Conservation (phyloP, 2,888 invertebrate species). For the Coremacera marginata region DNA sequence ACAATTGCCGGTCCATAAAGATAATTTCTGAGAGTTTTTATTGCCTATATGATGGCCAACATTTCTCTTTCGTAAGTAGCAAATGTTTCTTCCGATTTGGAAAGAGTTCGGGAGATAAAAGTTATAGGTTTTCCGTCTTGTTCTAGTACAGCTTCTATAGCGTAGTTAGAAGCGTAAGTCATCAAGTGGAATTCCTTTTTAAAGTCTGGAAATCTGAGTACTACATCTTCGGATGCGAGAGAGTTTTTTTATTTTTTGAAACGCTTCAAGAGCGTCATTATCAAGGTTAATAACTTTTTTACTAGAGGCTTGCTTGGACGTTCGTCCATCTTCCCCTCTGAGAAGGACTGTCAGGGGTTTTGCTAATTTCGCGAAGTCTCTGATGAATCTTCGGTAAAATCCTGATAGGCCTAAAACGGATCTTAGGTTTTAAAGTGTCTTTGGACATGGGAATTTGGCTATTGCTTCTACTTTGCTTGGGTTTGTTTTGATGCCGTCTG, state of each 20-base stretch:
- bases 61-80: constrained; percentile 34
- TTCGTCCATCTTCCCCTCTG: constrained; percentile 46
- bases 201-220: constrained; percentile 43
- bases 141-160: constrained; percentile 34
- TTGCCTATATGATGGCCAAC: constrained; percentile 31
- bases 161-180: constrained; percentile 35
- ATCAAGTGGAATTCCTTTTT: constrained; percentile 44
- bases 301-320: constrained; percentile 37
- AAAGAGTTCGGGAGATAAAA: constrained; percentile 30
- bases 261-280: constrained; percentile 39
- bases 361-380: constrained; percentile 46
- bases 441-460: background rate
- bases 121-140: constrained; percentile 33
- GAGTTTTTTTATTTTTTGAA: constrained; percentile 41
- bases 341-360: constrained; percentile 46
- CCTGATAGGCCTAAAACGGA: constrained; percentile 28
- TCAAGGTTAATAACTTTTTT: too few species aligned
- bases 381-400: constrained; percentile 38
- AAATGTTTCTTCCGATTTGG: constrained; percentile 25
- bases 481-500: constrained; percentile 5
- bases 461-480: constrained; percentile 13
- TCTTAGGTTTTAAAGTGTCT: constrained; percentile 21
- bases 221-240: constrained; percentile 38
- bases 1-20: constrained; percentile 30
- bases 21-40: constrained; percentile 28